Conservation (phyloP, 2,113 vertebrate genomes). For the Eclectus roratus region DNA sequence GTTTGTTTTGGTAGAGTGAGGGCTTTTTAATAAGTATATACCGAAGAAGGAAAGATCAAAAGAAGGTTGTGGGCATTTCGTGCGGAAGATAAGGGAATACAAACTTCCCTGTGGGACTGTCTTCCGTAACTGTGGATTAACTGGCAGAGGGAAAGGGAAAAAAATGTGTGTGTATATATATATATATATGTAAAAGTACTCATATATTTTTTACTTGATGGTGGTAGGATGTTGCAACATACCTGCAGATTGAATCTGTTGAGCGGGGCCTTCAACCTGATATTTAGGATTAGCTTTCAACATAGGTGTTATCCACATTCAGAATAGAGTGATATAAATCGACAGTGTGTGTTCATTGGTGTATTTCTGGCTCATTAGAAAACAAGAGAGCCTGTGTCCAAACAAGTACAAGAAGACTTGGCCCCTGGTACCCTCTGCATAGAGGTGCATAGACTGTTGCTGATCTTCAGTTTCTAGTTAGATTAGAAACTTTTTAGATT, state of each 20-base stretch:
- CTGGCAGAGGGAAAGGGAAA: not conserved
- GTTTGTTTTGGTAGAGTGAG: not conserved
- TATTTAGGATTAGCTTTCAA: not conserved
- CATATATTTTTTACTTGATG: not conserved
- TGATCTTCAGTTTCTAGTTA: not conserved
- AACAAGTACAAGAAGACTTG: not conserved
- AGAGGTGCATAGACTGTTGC: not conserved
- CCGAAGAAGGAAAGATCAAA: not conserved
- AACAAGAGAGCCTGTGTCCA: not conserved
- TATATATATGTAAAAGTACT: not conserved
- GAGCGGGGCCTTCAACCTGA: not conserved
- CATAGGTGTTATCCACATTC: not conserved
- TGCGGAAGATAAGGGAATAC: not conserved
- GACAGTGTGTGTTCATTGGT: fast-evolving
- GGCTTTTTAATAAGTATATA: not conserved
- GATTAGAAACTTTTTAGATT: not conserved
- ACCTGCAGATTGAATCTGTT: not conserved
- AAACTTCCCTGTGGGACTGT: not conserved
- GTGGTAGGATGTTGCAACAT: not conserved
- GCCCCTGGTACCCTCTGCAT: not conserved
- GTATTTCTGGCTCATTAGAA: not conserved
- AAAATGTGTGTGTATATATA: not conserved
- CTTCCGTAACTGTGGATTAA: not conserved
- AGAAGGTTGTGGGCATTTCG: not conserved
- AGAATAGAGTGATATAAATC: not conserved